These are phyloP conservation scores for Camponotus fellah DNA, from an alignment of 2,888 invertebrate species.

Conservation along the genomic window DNA sequence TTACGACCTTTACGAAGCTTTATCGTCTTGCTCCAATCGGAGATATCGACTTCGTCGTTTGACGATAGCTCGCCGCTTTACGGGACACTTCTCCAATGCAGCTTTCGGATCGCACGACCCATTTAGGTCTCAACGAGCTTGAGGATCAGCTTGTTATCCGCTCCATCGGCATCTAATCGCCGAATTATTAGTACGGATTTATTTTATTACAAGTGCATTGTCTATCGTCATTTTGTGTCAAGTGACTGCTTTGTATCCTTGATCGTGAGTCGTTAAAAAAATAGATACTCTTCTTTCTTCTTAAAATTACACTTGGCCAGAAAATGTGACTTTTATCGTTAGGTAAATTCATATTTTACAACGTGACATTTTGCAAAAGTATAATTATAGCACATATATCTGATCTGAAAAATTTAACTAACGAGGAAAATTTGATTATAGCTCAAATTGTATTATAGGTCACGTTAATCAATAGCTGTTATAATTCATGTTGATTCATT, in stretches of 20 bases:
- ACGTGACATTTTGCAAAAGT: slow-evolving; percentile 1
- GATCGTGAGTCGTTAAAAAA: slow-evolving; percentile 20
- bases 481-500: background rate
- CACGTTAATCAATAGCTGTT: background rate
- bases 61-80: slow-evolving; percentile 62
- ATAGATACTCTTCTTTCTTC: background rate
- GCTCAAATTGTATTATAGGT: background rate
- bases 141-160: slow-evolving; percentile 70
- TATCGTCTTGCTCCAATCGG: slow-evolving; percentile 75
- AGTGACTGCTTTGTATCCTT: too few species aligned
- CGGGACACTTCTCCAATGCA: slow-evolving; percentile 41
- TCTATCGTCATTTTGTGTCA: slow-evolving; percentile 20
- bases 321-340: slow-evolving; percentile 27
- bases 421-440: background rate
- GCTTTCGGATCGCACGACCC: slow-evolving; percentile 47
- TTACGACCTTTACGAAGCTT: slow-evolving; percentile 66
- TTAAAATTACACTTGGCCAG: background rate
- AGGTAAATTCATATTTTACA: slow-evolving; percentile 5
- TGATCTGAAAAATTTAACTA: background rate
- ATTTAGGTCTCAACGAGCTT: slow-evolving; percentile 38
- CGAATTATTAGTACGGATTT: slow-evolving; percentile 70
- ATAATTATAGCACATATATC: background rate
- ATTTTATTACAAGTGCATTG: slow-evolving; percentile 58
- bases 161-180: slow-evolving; percentile 69
- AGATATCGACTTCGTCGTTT: slow-evolving; percentile 71